Percentiles rank a stretch among this genome's conserved stretches.
These are phyloP conservation scores for Picus viridis DNA, from an alignment of 2,797 vertebrate genomes.

Conservation along the genomic window DNA sequence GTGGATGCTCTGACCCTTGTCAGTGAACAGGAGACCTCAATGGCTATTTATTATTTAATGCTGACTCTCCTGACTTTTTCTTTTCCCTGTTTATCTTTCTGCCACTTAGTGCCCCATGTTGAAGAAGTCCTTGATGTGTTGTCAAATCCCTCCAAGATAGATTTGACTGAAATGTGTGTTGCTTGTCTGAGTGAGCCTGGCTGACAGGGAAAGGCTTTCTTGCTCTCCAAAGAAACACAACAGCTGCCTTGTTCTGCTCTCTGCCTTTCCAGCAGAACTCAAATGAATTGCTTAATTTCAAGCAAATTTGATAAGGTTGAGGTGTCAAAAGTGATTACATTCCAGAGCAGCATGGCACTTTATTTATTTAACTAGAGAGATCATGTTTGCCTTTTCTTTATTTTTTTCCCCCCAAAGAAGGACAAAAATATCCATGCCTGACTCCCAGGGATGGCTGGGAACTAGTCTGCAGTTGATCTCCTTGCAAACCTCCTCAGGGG, in stretches of 20 bases:
- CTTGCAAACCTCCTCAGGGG: not conserved
- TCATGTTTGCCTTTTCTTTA: not conserved
- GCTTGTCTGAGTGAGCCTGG: not conserved
- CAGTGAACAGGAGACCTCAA: not conserved
- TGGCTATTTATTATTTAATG: not conserved
- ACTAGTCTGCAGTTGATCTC: not conserved
- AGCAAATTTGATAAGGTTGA: not conserved
- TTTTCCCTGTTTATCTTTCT: not conserved
- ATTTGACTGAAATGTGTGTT: not conserved
- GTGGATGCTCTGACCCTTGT: not conserved
- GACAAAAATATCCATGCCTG: not conserved
- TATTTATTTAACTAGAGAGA: not conserved
- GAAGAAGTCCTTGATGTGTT: not conserved
- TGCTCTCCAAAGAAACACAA: not conserved
- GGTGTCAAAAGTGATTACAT: not conserved
- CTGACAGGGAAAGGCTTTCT: not conserved
- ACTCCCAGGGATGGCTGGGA: not conserved
- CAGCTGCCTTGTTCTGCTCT: not conserved
- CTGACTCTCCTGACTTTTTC: not conserved
- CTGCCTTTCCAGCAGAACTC: not conserved
- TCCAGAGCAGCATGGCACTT: not conserved
- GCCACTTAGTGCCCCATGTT: rapidly evolving
- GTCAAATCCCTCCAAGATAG: not conserved
- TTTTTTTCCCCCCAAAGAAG: not conserved
- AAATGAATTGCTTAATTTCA: conserved; percentile 7